Conservation (phyloP, 2,113 vertebrate species). For the Ochotona curzoniae region DNA sequence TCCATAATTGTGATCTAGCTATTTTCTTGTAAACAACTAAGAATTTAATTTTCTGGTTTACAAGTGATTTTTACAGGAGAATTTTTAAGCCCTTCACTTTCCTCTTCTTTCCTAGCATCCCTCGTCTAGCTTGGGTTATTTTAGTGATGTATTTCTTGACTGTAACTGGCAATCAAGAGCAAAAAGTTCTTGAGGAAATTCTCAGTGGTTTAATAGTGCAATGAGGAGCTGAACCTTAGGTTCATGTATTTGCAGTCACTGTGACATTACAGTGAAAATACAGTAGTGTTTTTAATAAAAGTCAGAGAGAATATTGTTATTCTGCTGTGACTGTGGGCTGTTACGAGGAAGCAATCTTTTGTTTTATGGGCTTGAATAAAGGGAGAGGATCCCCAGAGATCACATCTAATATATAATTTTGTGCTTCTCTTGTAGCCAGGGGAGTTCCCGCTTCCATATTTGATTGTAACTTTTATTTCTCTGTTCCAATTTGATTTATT, state of each 20-base stretch:
- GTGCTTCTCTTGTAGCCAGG: neutral
- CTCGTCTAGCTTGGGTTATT: neutral
- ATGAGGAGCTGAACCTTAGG: neutral
- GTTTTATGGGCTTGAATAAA: constrained; percentile 19
- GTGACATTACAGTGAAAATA: constrained; percentile 20
- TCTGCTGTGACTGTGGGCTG: neutral
- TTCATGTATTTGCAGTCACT: neutral
- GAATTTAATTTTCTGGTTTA: neutral
- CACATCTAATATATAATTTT: neutral
- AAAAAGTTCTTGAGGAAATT: constrained; percentile 30
- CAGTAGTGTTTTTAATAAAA: constrained; percentile 50
- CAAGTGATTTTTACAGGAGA: neutral
- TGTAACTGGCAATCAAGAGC: neutral
- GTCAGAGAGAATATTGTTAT: neutral
- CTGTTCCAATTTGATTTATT: neutral
- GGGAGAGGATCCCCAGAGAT: neutral
- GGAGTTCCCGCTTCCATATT: neutral
- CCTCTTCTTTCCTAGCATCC: neutral
- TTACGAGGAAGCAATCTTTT: constrained; percentile 35
- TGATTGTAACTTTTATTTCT: neutral
- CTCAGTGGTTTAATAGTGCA: constrained; percentile 6
- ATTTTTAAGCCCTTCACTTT: neutral
- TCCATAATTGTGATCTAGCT: neutral
- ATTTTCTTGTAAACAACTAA: neutral
- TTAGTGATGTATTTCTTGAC: neutral